Conservation (phyloP, 2,113 vertebrate species). For the Arvicanthis niloticus region DNA sequence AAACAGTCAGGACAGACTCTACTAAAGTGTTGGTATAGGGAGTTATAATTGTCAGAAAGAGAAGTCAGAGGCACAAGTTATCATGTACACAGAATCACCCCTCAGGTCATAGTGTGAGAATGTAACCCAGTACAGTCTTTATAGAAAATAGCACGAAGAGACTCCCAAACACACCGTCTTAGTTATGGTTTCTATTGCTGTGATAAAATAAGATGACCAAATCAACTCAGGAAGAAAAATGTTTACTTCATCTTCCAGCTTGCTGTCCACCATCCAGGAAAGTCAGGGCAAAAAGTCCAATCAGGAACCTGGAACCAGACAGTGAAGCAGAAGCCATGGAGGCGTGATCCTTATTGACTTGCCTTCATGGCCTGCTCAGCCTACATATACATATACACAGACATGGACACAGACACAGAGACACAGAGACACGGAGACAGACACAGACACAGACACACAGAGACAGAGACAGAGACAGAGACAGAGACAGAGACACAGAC, state of each 20-base stretch:
- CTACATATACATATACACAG: no score
- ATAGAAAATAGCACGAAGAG: not conserved
- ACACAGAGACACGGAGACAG: no score
- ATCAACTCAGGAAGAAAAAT: not conserved
- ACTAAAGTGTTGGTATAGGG: not conserved
- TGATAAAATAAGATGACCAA: not conserved
- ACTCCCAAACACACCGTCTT: not conserved
- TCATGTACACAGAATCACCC: not conserved
- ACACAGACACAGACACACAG: no score
- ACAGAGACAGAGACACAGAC: no score
- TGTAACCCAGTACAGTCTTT: not conserved
- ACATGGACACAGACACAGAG: no score
- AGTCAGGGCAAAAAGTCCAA: not conserved
- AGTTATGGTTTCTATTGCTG: not conserved
- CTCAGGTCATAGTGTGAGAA: not conserved
- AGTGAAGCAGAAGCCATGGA: not conserved
- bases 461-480: no score
- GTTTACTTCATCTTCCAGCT: not conserved
- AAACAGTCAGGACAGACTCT: not conserved
- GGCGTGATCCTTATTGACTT: not conserved
- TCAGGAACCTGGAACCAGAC: not conserved
- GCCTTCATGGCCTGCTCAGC: not conserved
- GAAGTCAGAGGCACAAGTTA: not conserved
- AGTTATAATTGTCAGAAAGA: not conserved
- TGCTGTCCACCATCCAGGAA: not conserved